These are phyloP conservation scores for Creontiades dilutus DNA, from an alignment of 2,888 invertebrate species.

Conservation along the genomic window DNA sequence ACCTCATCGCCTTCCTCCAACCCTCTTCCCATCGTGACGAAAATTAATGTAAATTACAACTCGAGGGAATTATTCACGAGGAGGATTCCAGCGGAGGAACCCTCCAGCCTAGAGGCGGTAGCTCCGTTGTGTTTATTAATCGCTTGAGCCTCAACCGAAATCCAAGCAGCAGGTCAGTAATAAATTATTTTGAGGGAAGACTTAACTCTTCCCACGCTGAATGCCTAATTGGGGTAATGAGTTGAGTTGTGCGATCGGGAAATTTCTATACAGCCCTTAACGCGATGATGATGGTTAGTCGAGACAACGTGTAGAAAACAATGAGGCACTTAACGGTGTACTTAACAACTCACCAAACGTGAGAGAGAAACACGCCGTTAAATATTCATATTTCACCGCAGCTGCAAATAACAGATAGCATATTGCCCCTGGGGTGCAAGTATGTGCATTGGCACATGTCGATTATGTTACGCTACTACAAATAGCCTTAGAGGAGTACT, in stretches of 20 bases:
- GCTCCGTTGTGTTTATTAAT: slow-evolving; percentile 32
- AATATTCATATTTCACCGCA: too few relatives aligned
- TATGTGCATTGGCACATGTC: too few relatives aligned
- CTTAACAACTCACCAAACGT: too few relatives aligned
- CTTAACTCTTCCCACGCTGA: slow-evolving; percentile 17
- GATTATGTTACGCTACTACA: too few relatives aligned
- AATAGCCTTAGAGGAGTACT: too few relatives aligned
- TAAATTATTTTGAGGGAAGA: slow-evolving; percentile 36
- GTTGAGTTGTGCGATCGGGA: background rate
- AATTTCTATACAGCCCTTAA: background rate
- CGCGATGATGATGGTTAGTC: too few relatives aligned
- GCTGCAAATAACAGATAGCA: too few relatives aligned
- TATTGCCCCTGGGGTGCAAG: too few relatives aligned
- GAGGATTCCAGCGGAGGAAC: background rate
- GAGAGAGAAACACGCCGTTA: too few relatives aligned
- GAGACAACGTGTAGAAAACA: too few relatives aligned
- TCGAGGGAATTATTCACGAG: slow-evolving; percentile 36
- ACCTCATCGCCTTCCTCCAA: slow-evolving; percentile 1
- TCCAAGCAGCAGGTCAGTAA: slow-evolving; percentile 36
- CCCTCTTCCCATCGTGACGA: slow-evolving; percentile 27
- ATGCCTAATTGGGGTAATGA: slow-evolving; percentile 27
- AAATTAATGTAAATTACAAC: slow-evolving; percentile 36
- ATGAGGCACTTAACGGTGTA: too few relatives aligned
- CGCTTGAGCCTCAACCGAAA: slow-evolving; percentile 36
- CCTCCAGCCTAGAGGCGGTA: background rate